Conservation (phyloP, 2,797 vertebrate species). For the Rallus crepitans region DNA sequence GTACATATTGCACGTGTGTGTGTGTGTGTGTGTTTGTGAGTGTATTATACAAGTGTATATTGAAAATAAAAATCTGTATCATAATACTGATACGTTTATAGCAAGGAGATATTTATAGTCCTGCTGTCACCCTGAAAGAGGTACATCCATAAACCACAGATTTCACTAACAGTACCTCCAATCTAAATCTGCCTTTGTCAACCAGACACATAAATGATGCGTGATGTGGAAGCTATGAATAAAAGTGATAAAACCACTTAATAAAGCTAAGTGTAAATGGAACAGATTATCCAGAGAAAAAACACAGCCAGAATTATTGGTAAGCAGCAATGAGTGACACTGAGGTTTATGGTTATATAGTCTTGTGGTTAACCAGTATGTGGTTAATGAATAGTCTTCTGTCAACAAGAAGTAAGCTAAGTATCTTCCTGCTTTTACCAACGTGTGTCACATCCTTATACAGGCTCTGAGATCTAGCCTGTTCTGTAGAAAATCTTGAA, state of each 20-base stretch:
- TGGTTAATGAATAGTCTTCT: slow-evolving; percentile 36
- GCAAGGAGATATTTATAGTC: not conserved
- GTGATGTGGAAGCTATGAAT: not conserved
- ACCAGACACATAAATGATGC: not conserved
- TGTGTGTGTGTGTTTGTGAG: not conserved
- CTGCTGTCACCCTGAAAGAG: not conserved
- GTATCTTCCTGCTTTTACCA: slow-evolving; percentile 27
- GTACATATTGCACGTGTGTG: not conserved
- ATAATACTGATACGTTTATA: not conserved
- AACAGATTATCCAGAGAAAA: not conserved
- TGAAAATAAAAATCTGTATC: not conserved
- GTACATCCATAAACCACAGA: not conserved
- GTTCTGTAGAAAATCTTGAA: not conserved
- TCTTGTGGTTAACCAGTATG: slow-evolving; percentile 64
- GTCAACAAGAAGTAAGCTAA: slow-evolving; percentile 17
- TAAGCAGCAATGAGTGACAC: slow-evolving; percentile 2
- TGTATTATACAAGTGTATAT: not conserved
- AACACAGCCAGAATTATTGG: not conserved
- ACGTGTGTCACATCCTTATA: not conserved
- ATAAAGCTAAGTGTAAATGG: not conserved
- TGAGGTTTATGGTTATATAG: not conserved
- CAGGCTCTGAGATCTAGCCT: not conserved
- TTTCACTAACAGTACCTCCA: not conserved
- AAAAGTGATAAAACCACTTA: not conserved
- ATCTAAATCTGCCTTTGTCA: not conserved